These are phyloP conservation scores for Nomada hirtipes DNA, from an alignment of 2,888 invertebrate species.

Conservation along the genomic window DNA sequence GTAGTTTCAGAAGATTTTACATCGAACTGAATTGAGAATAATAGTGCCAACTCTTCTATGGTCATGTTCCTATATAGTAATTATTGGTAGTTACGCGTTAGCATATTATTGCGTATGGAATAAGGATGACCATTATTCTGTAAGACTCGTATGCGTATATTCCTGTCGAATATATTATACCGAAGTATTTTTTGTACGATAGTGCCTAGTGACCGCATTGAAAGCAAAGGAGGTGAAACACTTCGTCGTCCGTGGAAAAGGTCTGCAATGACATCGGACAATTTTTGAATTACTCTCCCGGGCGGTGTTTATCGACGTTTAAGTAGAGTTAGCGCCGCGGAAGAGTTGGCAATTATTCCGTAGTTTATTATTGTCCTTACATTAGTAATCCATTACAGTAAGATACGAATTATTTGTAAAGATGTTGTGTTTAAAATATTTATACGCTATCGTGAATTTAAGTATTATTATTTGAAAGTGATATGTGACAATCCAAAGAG, in stretches of 20 bases:
- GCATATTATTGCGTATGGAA: slow-evolving; percentile 8
- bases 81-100: slow-evolving; percentile 36
- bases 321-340: neutral
- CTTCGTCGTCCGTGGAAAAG: neutral
- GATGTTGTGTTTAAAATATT: slow-evolving; percentile 17
- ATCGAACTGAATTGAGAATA: slow-evolving; percentile 19
- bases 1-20: neutral
- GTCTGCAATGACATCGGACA: no score
- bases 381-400: neutral
- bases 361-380: no score
- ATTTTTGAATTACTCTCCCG: no score
- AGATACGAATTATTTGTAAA: slow-evolving; percentile 27
- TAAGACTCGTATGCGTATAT: neutral
- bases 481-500: neutral
- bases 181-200: neutral
- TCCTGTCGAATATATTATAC: neutral
- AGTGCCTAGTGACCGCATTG: neutral
- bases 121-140: slow-evolving; percentile 9
- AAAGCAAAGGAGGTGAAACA: neutral
- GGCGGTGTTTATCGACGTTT: neutral
- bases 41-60: slow-evolving; percentile 3
- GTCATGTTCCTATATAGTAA: slow-evolving; percentile 48
- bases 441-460: slow-evolving; percentile 1
- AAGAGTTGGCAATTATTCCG: no score
- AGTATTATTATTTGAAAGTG: slow-evolving; percentile 21